These are phyloP conservation scores for Spheniscus mendiculus DNA, from an alignment of 2,113 vertebrate genomes.

Conservation along the genomic window DNA sequence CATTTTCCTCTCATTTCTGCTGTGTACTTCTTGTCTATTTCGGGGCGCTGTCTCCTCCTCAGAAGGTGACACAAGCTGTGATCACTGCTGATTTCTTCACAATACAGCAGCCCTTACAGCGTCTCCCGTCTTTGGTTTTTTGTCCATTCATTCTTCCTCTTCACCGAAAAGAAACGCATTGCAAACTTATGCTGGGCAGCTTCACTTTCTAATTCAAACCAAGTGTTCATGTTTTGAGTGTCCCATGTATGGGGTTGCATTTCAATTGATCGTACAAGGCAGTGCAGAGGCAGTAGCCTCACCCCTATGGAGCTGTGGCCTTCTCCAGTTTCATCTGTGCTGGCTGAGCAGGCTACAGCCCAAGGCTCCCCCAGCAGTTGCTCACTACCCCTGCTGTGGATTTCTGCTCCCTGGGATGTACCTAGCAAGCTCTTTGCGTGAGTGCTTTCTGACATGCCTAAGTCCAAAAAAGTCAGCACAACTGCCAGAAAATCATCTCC, in stretches of 20 bases:
- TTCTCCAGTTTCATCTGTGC: not conserved
- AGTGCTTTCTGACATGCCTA: not conserved
- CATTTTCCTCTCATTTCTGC: not conserved
- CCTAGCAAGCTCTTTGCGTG: fast-evolving
- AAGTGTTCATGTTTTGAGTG: not conserved
- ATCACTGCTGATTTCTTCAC: not conserved
- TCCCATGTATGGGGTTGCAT: fast-evolving
- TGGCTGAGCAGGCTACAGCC: not conserved
- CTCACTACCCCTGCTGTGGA: too few species aligned
- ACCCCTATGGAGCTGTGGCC: not conserved
- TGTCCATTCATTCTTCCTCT: not conserved
- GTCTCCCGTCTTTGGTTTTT: not conserved
- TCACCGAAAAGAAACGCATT: fast-evolving
- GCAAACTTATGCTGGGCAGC: not conserved
- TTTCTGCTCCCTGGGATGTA: not conserved
- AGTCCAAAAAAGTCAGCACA: not conserved
- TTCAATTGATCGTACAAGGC: not conserved
- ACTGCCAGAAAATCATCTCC: not conserved
- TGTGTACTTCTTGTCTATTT: not conserved
- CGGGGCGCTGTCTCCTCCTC: not conserved
- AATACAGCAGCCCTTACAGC: not conserved
- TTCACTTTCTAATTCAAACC: not conserved
- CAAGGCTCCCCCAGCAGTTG: too few species aligned
- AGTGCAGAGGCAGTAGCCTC: not conserved
- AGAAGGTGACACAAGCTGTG: not conserved